Evolutionary conservation across 2,113 vertebrate genomes (phyloP), one percentile per base, ranked within the genome.

Genomic region (Onychorhynchus coronatus): DNA sequence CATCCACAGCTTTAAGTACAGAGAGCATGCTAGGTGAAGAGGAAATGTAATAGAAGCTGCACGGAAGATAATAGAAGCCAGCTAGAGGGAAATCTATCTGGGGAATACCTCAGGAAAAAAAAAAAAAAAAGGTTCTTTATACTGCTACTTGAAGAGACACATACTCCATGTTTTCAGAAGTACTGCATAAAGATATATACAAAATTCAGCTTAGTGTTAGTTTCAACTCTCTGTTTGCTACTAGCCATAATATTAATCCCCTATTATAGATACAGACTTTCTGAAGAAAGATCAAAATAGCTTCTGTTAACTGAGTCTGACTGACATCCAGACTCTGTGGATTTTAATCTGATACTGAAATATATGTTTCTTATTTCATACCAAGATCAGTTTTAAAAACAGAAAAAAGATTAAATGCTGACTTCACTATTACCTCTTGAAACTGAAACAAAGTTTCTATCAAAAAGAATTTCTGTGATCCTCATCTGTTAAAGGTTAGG

Each of bases 361-460:
- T 75, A 31, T 4, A 31, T 8, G 3, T 79, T 94, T 92, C 62
- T 33, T 87, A 82, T 78, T 88, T 88, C 31, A 46, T 28, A 52
- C 15, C 39, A 85, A 81, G 89, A 85, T 42, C 21, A 59, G 30
- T 42, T 85, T 85, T 67, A 21, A 30, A 74, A 84, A 74, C 6
- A 56, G 15, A 72, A 62, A 68, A 82, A 50, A 58, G 31, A 74
- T 58, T 5, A 87, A 91, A 92, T 58, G 50, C 12, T 55, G 41
- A 65, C 25, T 63, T 75, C n/a, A 41, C 7, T 67, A 23, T 65
- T 82, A 58, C 24, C 59, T 56, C 37, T 76, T 72, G 49, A 79
- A 79, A 68, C 31, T 87, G 52, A 89, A 94, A 70, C 37, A 79
- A 82, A 87, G 28, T n/a, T 91, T 81, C 41, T 82, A 42, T 73